Conservation (phyloP, 1,140 invertebrate genomes). For the Cydia amplana region DNA sequence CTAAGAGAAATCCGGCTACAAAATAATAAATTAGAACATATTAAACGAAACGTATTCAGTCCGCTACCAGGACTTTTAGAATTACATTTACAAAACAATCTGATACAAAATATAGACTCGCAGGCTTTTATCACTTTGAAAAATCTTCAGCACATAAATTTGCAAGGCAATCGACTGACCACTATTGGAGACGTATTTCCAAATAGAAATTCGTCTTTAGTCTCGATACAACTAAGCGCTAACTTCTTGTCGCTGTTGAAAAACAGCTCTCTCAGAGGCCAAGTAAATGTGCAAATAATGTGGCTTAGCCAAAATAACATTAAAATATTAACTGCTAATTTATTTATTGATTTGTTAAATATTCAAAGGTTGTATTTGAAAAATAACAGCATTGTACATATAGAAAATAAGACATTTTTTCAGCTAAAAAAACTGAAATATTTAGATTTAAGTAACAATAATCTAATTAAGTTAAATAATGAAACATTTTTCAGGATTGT, state of each 20-base stretch:
- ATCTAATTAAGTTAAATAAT: constrained; percentile 82
- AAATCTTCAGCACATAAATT: constrained; percentile 92
- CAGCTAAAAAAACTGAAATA: constrained; percentile 87
- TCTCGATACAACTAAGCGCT: constrained; percentile 91
- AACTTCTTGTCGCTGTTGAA: constrained; percentile 90
- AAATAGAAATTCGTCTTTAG: constrained; percentile 85
- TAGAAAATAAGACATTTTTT: constrained; percentile 89
- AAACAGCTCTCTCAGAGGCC: constrained; percentile 87
- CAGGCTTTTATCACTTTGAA: constrained; percentile 90
- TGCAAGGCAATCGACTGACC: constrained; percentile 89
- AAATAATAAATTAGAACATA: constrained; percentile 88
- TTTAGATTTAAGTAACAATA: constrained; percentile 89
- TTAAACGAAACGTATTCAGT: constrained; percentile 89
- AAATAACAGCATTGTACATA: constrained; percentile 89
- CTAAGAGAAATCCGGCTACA: constrained; percentile 92
- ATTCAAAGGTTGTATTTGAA: constrained; percentile 90
- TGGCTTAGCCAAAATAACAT: constrained; percentile 92
- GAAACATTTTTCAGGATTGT: constrained; percentile 83
- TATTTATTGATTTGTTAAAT: constrained; percentile 87
- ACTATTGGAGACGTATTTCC: constrained; percentile 91
- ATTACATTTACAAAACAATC: constrained; percentile 93
- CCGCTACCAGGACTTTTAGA: constrained; percentile 89
- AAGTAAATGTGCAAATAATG: constrained; percentile 90
- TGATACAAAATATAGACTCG: constrained; percentile 88
- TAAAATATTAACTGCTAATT: constrained; percentile 83